These are phyloP conservation scores for Melanerpes aurifrons DNA, from an alignment of 2,113 vertebrate species.

Conservation along the genomic window DNA sequence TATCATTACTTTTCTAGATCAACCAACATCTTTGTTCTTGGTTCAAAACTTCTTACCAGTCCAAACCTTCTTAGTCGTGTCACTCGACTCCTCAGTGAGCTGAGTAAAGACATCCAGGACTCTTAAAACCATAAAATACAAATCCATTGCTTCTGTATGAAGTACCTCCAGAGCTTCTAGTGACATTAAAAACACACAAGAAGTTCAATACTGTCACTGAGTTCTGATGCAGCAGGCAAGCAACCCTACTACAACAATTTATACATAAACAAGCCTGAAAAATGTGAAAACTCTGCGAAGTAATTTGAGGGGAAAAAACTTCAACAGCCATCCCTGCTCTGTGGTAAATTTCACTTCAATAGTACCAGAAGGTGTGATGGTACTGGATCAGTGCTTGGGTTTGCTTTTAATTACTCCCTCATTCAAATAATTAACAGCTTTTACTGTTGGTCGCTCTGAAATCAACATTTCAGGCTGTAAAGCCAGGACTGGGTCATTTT, in stretches of 20 bases:
- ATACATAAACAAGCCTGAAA: background rate
- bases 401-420: background rate
- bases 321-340: background rate
- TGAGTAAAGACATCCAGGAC: background rate
- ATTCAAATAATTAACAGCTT: background rate
- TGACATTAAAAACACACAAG: background rate
- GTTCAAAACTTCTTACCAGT: background rate
- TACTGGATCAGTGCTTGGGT: background rate
- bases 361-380: rapidly evolving
- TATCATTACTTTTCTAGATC: background rate
- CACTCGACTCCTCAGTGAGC: background rate
- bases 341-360: background rate
- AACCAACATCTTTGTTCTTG: background rate
- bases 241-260: background rate
- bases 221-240: rapidly evolving
- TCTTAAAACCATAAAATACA: background rate
- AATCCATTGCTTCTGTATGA: background rate
- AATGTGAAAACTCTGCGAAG: background rate
- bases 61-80: background rate
- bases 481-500: background rate
- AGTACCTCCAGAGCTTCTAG: background rate
- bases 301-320: background rate
- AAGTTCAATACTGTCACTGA: background rate
- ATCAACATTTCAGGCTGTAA: background rate
- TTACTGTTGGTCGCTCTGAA: background rate